Percentiles rank a stretch among this genome's conserved stretches.
These are phyloP conservation scores for Eilema sororculum DNA, from an alignment of 2,888 invertebrate species.

Conservation along the genomic window DNA sequence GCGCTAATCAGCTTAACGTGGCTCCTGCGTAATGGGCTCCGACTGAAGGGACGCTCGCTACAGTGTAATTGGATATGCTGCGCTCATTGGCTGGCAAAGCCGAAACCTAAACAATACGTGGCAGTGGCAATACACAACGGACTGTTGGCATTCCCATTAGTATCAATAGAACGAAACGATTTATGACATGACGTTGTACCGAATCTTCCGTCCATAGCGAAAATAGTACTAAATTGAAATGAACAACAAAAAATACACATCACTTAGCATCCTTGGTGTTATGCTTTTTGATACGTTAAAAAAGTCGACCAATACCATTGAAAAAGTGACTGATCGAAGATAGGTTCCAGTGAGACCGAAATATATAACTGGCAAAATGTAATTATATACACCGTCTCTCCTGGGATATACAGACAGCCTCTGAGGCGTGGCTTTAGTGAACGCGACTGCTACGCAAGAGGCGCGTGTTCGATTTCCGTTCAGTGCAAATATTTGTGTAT, in stretches of 20 bases:
- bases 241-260: not conserved
- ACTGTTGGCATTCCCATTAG: slow-evolving; percentile 55
- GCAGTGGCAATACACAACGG: slow-evolving; percentile 53
- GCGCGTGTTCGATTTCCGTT: too few species aligned
- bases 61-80: slow-evolving; percentile 73
- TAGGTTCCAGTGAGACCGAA: too few species aligned
- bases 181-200: slow-evolving; percentile 22
- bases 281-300: not conserved
- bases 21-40: slow-evolving; percentile 56
- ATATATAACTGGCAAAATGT: too few species aligned
- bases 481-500: too few species aligned
- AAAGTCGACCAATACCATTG: too few species aligned
- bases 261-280: not conserved
- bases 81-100: slow-evolving; percentile 69
- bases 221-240: too few species aligned
- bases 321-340: too few species aligned
- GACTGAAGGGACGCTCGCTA: slow-evolving; percentile 55
- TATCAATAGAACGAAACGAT: slow-evolving; percentile 33
- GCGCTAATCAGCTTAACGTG: slow-evolving; percentile 68
- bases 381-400: too few species aligned
- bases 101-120: slow-evolving; percentile 70
- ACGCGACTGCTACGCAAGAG: too few species aligned
- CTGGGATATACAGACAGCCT: too few species aligned
- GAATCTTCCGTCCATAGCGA: slow-evolving; percentile 21
- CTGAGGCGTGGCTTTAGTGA: too few species aligned